These are phyloP conservation scores for Allygus modestus DNA, from an alignment of 2,888 invertebrate genomes.

Conservation along the genomic window DNA sequence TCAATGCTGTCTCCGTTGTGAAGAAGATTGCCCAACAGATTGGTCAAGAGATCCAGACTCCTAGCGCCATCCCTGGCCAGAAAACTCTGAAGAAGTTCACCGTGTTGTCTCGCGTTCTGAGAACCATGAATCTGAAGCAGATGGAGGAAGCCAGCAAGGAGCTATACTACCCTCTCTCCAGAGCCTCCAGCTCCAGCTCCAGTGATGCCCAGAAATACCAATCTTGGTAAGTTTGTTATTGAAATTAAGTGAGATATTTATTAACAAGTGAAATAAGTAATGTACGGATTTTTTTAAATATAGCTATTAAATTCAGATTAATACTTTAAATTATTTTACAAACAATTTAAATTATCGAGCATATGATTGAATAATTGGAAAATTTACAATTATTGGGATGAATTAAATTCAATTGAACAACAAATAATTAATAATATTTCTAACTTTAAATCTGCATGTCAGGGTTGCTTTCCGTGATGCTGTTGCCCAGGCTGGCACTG, in stretches of 20 bases:
- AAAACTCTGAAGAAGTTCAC: constrained; percentile 82
- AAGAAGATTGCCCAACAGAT: constrained; percentile 77
- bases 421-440: too few species aligned
- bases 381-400: too few species aligned
- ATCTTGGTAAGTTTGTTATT: constrained; percentile 76
- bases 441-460: too few species aligned
- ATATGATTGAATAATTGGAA: too few species aligned
- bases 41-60: constrained; percentile 79
- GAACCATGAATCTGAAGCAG: constrained; percentile 81
- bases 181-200: constrained; percentile 74
- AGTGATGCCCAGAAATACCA: constrained; percentile 73
- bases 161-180: constrained; percentile 75
- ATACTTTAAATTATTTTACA: too few species aligned
- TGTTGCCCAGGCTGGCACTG: constrained; percentile 79
- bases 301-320: background rate
- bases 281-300: background rate
- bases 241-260: too few species aligned
- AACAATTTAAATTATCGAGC: too few species aligned
- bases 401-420: too few species aligned
- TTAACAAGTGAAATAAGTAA: background rate
- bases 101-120: constrained; percentile 78
- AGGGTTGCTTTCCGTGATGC: constrained; percentile 78
- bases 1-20: constrained; percentile 72
- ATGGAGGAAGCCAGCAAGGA: constrained; percentile 77
- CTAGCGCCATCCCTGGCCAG: constrained; percentile 78